Evolutionary conservation across 2,888 invertebrate species (phyloP).

Genomic region (Punctoribates punctum): DNA sequence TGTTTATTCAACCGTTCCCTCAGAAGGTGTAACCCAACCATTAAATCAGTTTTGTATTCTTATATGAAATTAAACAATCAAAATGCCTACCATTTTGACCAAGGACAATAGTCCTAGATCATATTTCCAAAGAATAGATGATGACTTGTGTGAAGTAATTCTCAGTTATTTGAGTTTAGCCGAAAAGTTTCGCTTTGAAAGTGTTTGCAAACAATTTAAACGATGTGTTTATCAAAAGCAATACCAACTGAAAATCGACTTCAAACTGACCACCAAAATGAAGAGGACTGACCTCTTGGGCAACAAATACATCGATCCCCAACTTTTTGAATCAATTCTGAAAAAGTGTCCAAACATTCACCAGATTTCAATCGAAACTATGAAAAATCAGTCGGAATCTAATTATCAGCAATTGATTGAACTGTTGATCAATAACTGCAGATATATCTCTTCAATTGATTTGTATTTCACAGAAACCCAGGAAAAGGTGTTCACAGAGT

Average conservation of each 20-base stretch:
- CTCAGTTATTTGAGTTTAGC: not conserved
- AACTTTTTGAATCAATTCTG: not conserved
- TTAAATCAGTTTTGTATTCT: too few species aligned
- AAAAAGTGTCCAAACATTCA: not conserved
- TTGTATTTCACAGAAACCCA: not conserved
- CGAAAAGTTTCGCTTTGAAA: not conserved
- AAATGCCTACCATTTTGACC: too few species aligned
- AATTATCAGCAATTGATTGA: not conserved
- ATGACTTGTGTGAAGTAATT: not conserved
- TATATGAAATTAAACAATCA: too few species aligned
- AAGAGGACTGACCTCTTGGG: not conserved
- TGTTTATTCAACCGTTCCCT: too few species aligned
- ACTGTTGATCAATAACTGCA: not conserved
- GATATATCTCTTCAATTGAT: not conserved
- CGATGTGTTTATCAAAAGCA: not conserved
- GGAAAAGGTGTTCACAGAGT: not conserved
- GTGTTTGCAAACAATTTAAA: not conserved
- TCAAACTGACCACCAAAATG: not conserved
- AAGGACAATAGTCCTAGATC: too few species aligned
- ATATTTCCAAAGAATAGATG: not conserved
- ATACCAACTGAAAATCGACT: not conserved
- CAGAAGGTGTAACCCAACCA: too few species aligned
- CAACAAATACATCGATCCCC: not conserved
- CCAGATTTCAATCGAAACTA: not conserved
- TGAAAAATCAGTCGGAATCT: not conserved